Conservation (phyloP, 2,888 invertebrate species). For the Brassicogethes aeneus region DNA sequence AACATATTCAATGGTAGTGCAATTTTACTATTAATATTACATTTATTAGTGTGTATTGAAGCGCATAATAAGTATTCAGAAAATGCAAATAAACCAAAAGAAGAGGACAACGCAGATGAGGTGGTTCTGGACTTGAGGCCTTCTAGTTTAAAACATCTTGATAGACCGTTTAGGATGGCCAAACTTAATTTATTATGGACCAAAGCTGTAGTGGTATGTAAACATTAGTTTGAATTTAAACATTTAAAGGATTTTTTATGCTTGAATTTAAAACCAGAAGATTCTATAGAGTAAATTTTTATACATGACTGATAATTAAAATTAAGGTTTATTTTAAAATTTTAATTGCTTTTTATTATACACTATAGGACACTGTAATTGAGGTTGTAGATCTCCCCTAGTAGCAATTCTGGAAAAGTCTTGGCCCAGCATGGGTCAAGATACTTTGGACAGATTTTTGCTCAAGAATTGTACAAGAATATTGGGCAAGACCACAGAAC, state of each 20-base stretch:
- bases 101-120: constrained; percentile 6
- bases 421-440: too few species aligned
- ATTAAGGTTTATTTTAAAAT: background rate
- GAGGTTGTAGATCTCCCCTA: background rate
- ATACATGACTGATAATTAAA: too few species aligned
- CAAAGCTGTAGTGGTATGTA: constrained; percentile 77
- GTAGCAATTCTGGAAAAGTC: background rate
- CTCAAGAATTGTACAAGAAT: too few species aligned
- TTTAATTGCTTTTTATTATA: background rate
- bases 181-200: constrained; percentile 84
- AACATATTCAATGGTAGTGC: too few species aligned
- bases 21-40: too few species aligned
- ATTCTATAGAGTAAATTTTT: too few species aligned
- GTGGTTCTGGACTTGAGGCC: constrained; percentile 30
- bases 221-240: background rate
- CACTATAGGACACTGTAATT: background rate
- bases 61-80: constrained; percentile 56
- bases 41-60: background rate
- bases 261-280: too few species aligned
- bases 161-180: constrained; percentile 82
- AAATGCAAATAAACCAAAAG: constrained; percentile 39
- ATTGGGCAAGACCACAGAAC: too few species aligned
- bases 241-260: too few species aligned
- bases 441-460: too few species aligned
- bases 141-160: constrained; percentile 55